phyloP scores from a whole-genome alignment of 2,113 vertebrate genomes.

The Mastomys natalensis region DNA sequence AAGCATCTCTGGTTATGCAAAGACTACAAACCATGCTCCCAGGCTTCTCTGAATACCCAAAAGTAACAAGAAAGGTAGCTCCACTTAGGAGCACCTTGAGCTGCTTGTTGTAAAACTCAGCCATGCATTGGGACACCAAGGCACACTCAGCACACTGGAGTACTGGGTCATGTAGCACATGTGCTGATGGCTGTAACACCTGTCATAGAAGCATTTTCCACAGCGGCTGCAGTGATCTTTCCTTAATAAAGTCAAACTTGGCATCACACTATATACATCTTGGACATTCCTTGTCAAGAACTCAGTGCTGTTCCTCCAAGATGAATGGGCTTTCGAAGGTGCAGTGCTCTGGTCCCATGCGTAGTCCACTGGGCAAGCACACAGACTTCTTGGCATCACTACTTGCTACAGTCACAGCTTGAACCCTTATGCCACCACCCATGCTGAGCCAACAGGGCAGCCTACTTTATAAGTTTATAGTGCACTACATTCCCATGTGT shows the following conservation, averaged over 20 bases:
- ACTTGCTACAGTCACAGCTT: no score
- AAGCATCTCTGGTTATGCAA: conserved; percentile 97
- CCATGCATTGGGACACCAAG: conserved; percentile 93
- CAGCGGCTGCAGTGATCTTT: conserved; percentile 98
- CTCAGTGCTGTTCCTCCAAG: no score
- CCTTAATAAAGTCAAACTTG: conserved; percentile 98
- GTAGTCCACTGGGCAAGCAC: no score
- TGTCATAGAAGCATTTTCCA: conserved; percentile 98
- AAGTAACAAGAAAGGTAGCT: conserved; percentile 92
- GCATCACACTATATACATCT: conserved; percentile 97
- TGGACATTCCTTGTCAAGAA: conserved; percentile 83
- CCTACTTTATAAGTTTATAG: not conserved
- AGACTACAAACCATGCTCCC: conserved; percentile 96
- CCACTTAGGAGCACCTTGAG: conserved; percentile 95
- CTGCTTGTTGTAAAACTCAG: conserved; percentile 96
- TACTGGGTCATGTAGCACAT: conserved; percentile 98
- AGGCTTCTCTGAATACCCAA: conserved; percentile 90
- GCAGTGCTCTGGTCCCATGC: no score
- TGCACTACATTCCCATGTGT: not conserved
- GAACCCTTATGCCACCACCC: no score
- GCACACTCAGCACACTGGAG: conserved; percentile 94
- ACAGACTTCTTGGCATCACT: no score
- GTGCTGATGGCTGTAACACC: conserved; percentile 96
- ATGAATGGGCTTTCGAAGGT: no score
- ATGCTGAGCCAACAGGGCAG: no score